Evolutionary conservation across 2,797 vertebrate genomes (phyloP), one percentile per base, ranked within the genome.

Genomic region (Remorina albescens): DNA sequence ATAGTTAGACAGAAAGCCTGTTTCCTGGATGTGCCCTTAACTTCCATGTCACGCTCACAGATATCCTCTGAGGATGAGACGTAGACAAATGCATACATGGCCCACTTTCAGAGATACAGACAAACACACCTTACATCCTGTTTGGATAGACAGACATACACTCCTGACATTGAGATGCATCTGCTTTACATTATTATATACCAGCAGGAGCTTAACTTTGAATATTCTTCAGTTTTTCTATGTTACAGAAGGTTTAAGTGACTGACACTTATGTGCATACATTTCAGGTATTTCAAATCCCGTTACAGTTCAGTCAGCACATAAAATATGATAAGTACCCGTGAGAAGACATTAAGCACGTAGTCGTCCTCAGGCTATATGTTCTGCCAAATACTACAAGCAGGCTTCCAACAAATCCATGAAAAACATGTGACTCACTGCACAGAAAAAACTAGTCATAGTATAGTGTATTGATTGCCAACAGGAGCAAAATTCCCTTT

Each of bases 21-120:
- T 90, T 92, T 92, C 91, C 92, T 88, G 90, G 81, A 91, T 82
- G 84, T 88, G 80, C 78, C 88, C 88, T 67, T 62, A 42, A 76
- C 90, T 89, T 93, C 91, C 86, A 86, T 90, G 91, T 92, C 90
- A 86, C 74, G 50, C 69, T 60, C 30, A 67, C 88, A 93, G 87
- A 90, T 88, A 89, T 93, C 90, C 90, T 92, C 76, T 66, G 23
- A 86, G 76, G 80, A 83, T 67, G 80, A 68, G 58, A 71, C 80
- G 71, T 28, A 32, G 37, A 56, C 60, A 56, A 3, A 30, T 30
- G 30, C 30, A 68, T 23, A 37, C 59, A 57, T 70, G 67, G 76
- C 71, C 76, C 36, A 75, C 2, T 57, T 78, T 30, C 72, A 49
- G 44, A 53, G 16, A 16, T 26, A 16, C 39, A 34, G 5, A 25